These are phyloP conservation scores for Paraplagusia blochii DNA, from an alignment of 2,113 vertebrate genomes.

Conservation along the genomic window DNA sequence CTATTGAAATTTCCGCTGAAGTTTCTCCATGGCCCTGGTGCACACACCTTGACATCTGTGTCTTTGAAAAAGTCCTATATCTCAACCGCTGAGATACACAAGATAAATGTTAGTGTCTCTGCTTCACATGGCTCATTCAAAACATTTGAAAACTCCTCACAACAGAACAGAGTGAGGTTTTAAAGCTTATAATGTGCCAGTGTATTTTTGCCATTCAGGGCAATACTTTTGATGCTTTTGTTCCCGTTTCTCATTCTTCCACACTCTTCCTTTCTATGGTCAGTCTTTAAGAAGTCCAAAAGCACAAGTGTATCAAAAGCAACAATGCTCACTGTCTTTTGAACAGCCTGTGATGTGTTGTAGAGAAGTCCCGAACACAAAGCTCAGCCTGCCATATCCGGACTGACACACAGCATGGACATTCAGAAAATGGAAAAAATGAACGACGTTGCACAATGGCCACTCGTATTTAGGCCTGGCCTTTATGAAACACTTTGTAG, in stretches of 20 bases:
- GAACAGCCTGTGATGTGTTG: constrained; percentile 32
- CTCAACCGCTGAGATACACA: no score
- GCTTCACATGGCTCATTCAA: constrained; percentile 9
- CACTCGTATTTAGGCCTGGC: constrained; percentile 67
- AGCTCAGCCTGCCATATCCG: constrained; percentile 65
- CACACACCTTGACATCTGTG: constrained; percentile 44
- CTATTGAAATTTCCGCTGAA: constrained; percentile 10
- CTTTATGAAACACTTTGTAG: constrained; percentile 69
- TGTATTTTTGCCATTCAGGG: constrained; percentile 60
- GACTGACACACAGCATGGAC: constrained; percentile 61
- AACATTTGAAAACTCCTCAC: constrained; percentile 24
- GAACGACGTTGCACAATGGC: constrained; percentile 69
- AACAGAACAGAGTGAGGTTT: constrained; percentile 7
- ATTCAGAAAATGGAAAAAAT: constrained; percentile 66
- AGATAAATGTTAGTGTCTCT: constrained; percentile 3
- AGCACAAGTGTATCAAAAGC: constrained; percentile 71
- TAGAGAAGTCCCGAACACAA: constrained; percentile 67
- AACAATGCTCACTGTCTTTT: constrained; percentile 66
- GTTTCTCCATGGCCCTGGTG: constrained; percentile 31
- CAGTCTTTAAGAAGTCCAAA: constrained; percentile 49
- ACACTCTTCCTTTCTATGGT: constrained; percentile 67
- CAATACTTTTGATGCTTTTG: constrained; percentile 64
- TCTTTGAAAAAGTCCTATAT: constrained; percentile 46
- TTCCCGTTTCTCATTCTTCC: constrained; percentile 57
- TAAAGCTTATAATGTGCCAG: constrained; percentile 22